Evolutionary conservation across 2,888 invertebrate genomes (phyloP), one percentile per base, ranked within the genome.

Genomic region (Pardosa pseudoannulata): DNA sequence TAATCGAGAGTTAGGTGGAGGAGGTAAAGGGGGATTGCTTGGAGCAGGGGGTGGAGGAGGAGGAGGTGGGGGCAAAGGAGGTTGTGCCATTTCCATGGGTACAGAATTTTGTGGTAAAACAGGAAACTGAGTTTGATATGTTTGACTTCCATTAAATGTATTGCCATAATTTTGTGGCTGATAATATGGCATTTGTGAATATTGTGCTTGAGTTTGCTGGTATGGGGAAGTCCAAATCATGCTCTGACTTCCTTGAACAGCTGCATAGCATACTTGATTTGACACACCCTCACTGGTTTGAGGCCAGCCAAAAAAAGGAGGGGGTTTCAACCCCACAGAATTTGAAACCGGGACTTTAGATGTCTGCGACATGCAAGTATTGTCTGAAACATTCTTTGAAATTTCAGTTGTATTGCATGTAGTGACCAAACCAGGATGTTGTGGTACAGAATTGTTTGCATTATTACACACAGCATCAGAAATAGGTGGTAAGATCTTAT

Each of bases 301-400:
- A 41, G 68, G 62, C 70, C 68, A 78, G 7, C 13, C 3, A 23
- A 56, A 78, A 70, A 78, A 70, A 36, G 78, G 56, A 19, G 78
- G 78, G 11, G 56, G 70, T 39, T 70, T 16, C n/a, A 50, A 27
- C 0, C 31, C 32, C 2, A 2, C 31, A 56, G 56, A 16, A 56
- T 13, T 11, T 2, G 36, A 19, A 7, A 31, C 0, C 13, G 19
- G 19, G 11, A 23, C 29, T 7, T 5, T 7, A 36, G 36, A 36
- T 36, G 56, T 2, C 28, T 29, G 19, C 9, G 29, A 11, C 16
- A 7, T 27, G 46, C n/a, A 13, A 16, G 13, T 32, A 32, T 19
- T 29, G n/a, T 65, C 27, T 23, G 9, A 28, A 41, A 16, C 23
- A 9, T n/a, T 62, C 9, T 62, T 36, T 62, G 0, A 13, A 62